A percentile compares a stretch with the other conserved stretches of the same genome.
Conservation (phyloP, 2,113 vertebrate genomes). For the Channa maculata region DNA sequence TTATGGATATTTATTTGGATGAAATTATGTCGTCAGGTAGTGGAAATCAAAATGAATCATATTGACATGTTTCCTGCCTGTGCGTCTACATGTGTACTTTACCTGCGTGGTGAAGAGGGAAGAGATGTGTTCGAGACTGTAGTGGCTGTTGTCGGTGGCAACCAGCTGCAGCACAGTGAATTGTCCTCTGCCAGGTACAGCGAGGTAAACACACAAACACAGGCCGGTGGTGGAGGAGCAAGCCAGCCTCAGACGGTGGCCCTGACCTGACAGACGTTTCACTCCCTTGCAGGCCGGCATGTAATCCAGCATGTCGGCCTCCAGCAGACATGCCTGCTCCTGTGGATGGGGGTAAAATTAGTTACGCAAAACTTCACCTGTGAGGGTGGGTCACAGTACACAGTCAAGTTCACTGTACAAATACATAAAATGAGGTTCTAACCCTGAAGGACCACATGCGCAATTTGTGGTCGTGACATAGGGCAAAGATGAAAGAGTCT, state of each 20-base stretch:
- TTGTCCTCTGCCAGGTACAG: constrained; percentile 88
- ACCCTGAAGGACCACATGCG: constrained; percentile 92
- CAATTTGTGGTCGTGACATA: constrained; percentile 95
- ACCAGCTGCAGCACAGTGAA: constrained; percentile 94
- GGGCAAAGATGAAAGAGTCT: constrained; percentile 91
- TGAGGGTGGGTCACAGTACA: too few relatives aligned
- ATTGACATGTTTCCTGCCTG: too few relatives aligned
- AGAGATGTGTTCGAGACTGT: constrained; percentile 93
- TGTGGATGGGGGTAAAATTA: constrained; percentile 43
- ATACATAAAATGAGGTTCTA: not conserved
- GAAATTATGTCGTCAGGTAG: too few relatives aligned
- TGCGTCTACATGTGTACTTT: not conserved
- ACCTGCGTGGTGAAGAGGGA: constrained; percentile 92
- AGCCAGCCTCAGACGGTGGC: constrained; percentile 87
- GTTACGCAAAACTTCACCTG: too few relatives aligned
- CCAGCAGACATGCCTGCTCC: constrained; percentile 94
- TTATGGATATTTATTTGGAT: too few relatives aligned
- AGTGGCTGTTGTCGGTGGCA: constrained; percentile 88
- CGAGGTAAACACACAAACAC: constrained; percentile 89
- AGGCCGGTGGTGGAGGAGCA: constrained; percentile 88
- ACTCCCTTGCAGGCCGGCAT: constrained; percentile 88
- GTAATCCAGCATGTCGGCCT: constrained; percentile 91
- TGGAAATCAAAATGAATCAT: too few relatives aligned
- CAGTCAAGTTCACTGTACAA: not conserved
- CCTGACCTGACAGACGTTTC: constrained; percentile 80